Base-by-base conservation (phyloP, 1,140 invertebrate genomes). In the Temnothorax nylanderi region DNA sequence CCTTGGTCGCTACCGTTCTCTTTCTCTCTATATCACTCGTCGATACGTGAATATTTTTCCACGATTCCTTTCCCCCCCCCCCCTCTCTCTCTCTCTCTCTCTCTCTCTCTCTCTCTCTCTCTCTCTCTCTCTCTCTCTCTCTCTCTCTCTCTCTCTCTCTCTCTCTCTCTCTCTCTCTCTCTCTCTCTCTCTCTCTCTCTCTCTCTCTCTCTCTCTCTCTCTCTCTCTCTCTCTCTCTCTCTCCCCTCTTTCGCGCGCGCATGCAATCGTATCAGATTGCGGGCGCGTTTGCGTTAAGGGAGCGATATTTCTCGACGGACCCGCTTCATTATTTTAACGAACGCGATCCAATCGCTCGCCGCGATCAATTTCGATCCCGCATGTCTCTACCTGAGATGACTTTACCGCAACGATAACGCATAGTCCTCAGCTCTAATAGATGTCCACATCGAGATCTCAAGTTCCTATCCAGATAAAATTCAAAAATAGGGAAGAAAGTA, bases 11-110 rank as follows among this genome's bases (percentile, higher is more conserved):
- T 32, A 32, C 65, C 41, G 37, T 11, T 81, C 56, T 47, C 67
- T 62, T 41, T 69, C 86, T 82, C 77, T 72, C 37, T 62, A 60
- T 69, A 44, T 71, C 78, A 51, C 80, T 72, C 84, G 77, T 89
- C 88, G 88, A 82, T 89, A 78, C 56, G 84, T 56, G 77, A 89
- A 90, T 78, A 65, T 87, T 89, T 89, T 84, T 47, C 37, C 72
- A 56, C 67, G 49, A 87, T 89, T 87, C 58, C 47, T 71, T 62
- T 26, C 11, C 56, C 26, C 56, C 69, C 16, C 41, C 67, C 60
- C 49, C 34, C 72, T 72, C 41, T 71, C 49, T 32, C 69, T 16
- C 26, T 2, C 16, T 4, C n/a, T n/a, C 7, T 49, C 4, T 58
- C 51, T 69, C 76, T 71, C 26, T 26, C 26, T 26, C 26, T 1